Percentiles rank a stretch among this genome's conserved stretches.
phyloP scores from a whole-genome alignment of 1,140 invertebrate species.

The Latrodectus geometricus region DNA sequence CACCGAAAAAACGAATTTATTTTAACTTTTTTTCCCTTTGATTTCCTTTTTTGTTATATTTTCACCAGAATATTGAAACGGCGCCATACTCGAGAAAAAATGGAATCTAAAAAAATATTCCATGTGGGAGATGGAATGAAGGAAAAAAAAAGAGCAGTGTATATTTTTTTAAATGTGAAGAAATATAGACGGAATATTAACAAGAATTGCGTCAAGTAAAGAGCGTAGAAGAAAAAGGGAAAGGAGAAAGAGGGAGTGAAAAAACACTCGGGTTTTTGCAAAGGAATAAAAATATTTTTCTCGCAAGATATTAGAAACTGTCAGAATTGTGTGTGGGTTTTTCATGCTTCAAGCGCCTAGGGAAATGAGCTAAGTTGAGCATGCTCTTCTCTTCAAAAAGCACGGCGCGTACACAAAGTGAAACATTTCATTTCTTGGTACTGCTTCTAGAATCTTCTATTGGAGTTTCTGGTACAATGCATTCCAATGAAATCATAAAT shows the following conservation, averaged over 20 bases:
- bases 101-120: background rate
- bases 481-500: too few species aligned
- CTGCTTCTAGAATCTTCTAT: too few species aligned
- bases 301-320: background rate
- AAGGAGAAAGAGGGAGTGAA: background rate
- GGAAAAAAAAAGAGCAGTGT: background rate
- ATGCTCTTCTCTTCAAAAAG: background rate
- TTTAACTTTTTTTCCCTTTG: background rate
- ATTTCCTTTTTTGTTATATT: background rate
- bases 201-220: background rate
- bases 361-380: background rate
- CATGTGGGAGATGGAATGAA: background rate
- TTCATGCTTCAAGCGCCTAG: background rate
- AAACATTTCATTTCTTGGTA: background rate
- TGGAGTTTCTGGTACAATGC: too few species aligned
- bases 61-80: background rate
- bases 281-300: constrained; percentile 3
- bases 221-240: background rate
- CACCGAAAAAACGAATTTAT: background rate
- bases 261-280: background rate
- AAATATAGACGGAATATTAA: constrained; percentile 2
- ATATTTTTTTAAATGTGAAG: background rate
- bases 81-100: background rate
- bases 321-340: background rate
- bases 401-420: background rate